These are phyloP conservation scores for Sebastes wilsoni DNA, from an alignment of 2,797 vertebrate genomes.

Conservation along the genomic window DNA sequence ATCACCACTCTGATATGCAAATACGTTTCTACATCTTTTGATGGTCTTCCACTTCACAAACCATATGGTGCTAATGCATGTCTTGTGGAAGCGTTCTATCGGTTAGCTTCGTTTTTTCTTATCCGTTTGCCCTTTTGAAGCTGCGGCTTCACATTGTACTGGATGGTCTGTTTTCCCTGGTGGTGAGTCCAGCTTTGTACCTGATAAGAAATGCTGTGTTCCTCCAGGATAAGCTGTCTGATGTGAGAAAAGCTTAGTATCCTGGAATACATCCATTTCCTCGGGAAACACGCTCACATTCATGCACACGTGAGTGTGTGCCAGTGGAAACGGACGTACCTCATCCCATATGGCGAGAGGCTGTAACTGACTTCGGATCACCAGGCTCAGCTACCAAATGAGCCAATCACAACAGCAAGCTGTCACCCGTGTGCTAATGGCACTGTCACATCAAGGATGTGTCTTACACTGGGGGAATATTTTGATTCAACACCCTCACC, in stretches of 20 bases:
- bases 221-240: slow-evolving; percentile 64
- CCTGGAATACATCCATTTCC: slow-evolving; percentile 53
- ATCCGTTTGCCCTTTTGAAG: slow-evolving; percentile 64
- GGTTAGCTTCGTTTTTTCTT: slow-evolving; percentile 44
- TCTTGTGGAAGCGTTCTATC: slow-evolving; percentile 14
- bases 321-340: slow-evolving; percentile 14
- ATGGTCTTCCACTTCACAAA: slow-evolving; percentile 9
- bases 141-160: slow-evolving; percentile 34
- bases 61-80: slow-evolving; percentile 1
- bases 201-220: slow-evolving; percentile 69
- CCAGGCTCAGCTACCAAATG: slow-evolving; percentile 11
- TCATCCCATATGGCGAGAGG: neutral
- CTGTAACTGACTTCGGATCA: slow-evolving; percentile 18
- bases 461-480: neutral
- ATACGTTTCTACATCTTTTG: slow-evolving; percentile 6
- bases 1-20: slow-evolving; percentile 25
- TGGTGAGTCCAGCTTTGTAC: slow-evolving; percentile 61
- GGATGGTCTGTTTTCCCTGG: slow-evolving; percentile 63
- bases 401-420: slow-evolving; percentile 24
- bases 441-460: slow-evolving; percentile 25
- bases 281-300: slow-evolving; percentile 41
- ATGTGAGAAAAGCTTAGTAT: slow-evolving; percentile 64
- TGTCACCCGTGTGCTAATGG: slow-evolving; percentile 21
- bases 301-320: slow-evolving; percentile 1
- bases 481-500: slow-evolving; percentile 3